Evolutionary conservation across 2,797 vertebrate species (phyloP).

Genomic region (Cyprinella venusta): DNA sequence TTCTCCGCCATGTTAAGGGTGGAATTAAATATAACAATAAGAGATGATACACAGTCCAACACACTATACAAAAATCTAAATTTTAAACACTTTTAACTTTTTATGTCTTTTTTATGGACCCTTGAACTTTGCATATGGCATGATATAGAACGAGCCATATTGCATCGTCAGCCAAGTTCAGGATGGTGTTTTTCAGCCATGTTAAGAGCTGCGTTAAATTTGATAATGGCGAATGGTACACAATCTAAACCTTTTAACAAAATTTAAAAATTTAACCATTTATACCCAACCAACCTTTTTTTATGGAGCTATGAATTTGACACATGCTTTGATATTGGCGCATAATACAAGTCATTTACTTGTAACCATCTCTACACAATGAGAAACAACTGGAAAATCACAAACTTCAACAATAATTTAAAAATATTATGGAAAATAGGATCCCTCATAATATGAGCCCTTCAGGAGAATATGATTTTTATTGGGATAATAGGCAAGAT

Average conservation of each 20-base stretch:
- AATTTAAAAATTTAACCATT: rapidly evolving
- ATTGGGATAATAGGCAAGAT: background rate
- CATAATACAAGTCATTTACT: background rate
- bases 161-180: background rate
- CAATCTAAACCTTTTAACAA: background rate
- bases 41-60: background rate
- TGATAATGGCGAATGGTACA: background rate
- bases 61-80: background rate
- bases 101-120: background rate
- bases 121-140: background rate
- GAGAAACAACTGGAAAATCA: background rate
- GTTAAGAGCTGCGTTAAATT: background rate
- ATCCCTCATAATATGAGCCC: background rate
- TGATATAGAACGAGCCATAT: background rate
- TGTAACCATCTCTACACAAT: no score
- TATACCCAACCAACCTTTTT: background rate
- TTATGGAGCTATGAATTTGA: background rate
- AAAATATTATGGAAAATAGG: background rate
- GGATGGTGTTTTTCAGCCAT: background rate
- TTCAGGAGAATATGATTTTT: background rate
- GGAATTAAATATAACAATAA: background rate
- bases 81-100: background rate
- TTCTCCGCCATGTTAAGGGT: background rate
- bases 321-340: background rate
- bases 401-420: background rate